These are phyloP conservation scores for Macrosiphum euphorbiae DNA, from an alignment of 2,888 invertebrate species.

Conservation along the genomic window DNA sequence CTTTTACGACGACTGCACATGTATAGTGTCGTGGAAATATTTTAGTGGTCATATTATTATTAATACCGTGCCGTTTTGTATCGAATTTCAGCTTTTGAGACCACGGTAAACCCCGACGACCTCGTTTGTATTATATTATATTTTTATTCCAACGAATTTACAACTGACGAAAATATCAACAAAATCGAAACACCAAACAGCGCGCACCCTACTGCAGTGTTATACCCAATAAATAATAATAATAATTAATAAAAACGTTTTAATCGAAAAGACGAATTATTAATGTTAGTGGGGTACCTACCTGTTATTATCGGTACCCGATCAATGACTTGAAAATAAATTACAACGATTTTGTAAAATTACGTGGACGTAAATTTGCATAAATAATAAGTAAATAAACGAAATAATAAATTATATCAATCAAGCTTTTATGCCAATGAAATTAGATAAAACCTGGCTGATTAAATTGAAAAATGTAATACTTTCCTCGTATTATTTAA, in stretches of 20 bases:
- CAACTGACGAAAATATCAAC: background rate
- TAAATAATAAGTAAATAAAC: background rate
- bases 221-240: background rate
- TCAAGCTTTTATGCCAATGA: background rate
- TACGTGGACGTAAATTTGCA: background rate
- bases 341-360: background rate
- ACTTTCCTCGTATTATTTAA: background rate
- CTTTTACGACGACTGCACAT: background rate
- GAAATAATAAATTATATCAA: background rate
- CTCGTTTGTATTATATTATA: background rate
- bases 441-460: background rate
- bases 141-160: background rate
- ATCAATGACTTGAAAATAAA: background rate
- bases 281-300: background rate
- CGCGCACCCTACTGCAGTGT: background rate
- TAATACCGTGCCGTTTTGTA: background rate
- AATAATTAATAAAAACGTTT: background rate
- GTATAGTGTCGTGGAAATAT: background rate
- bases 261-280: background rate
- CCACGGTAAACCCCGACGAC: background rate
- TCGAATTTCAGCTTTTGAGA: background rate
- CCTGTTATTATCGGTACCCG: background rate
- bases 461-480: background rate
- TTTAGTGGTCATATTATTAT: background rate
- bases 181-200: background rate